Evolutionary conservation across 2,797 vertebrate genomes (phyloP), one percentile per base, ranked within the genome.

Genomic region (Falco naumanni): DNA sequence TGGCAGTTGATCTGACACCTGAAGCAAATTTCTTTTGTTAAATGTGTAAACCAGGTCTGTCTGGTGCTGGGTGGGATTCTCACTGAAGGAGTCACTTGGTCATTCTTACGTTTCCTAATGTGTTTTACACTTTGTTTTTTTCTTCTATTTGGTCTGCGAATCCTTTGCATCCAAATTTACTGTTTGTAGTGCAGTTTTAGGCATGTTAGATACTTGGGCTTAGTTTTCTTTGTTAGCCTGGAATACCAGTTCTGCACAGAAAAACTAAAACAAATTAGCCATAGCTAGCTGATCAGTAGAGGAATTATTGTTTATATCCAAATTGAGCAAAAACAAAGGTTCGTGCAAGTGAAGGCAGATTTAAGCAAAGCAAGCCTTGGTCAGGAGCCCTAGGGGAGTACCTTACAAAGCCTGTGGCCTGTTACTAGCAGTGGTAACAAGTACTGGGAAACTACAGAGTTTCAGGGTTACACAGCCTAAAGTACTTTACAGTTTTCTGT

Each of bases 131-230:
- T 31, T 78, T n/a, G 5, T 8, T 47, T 61, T 61, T 47, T 54
- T 33, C 16, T 84, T 81, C 25, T 21, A 0, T 65, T 82, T 48
- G 1, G 3, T 68, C 53, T 57, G n/a, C 13, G 34, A 26, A 5
- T 19, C 5, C 22, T 68, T 41, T 63, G 11, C 11, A 43, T 65
- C 14, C 7, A 26, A 34, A 34, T 9, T 39, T 31, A 10, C 26
- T 47, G 2, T 31, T 69, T 57, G 50, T 13, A 11, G 29, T 43
- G 4, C 1, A 2, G 50, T 86, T 90, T 81, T 24, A 39, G 18
- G 20, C 3, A 16, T 0, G 0, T 68, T 64, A 50, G 28, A 9
- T 60, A 31, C 14, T 13, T 16, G 18, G 1, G 0, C 15, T 69
- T 65, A 11, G 5, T 51, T 74, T 84, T 88, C 43, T 53, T 53